Evolutionary conservation across 1,140 invertebrate genomes (phyloP).

Genomic region (Ips nitidus): DNA sequence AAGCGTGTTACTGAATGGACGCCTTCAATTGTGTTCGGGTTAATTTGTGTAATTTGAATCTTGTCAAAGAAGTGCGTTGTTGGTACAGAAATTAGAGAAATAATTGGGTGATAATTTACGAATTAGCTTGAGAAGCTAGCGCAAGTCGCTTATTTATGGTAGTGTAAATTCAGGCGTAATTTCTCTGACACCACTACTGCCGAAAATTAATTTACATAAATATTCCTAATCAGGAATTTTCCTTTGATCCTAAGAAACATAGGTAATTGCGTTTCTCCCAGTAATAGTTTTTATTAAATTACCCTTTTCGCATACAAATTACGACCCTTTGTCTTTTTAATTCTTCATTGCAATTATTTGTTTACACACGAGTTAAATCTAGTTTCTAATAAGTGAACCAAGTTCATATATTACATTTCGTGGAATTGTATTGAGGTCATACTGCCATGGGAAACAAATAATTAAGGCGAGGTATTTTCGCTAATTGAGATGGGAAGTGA

Average conservation of each 20-base stretch:
- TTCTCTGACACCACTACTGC: slow-evolving; percentile 30
- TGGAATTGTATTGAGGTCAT: too few relatives aligned
- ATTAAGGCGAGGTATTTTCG: too few relatives aligned
- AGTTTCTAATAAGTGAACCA: too few relatives aligned
- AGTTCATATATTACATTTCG: too few relatives aligned
- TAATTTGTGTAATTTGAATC: slow-evolving; percentile 18
- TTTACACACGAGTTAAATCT: too few relatives aligned
- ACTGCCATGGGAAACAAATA: too few relatives aligned
- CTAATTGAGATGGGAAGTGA: too few relatives aligned
- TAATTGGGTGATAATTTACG: slow-evolving; percentile 23
- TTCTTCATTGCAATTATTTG: background rate
- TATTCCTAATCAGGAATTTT: slow-evolving; percentile 15
- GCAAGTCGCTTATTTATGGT: slow-evolving; percentile 32
- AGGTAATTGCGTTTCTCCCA: slow-evolving; percentile 3
- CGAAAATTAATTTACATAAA: slow-evolving; percentile 29
- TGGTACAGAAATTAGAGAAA: slow-evolving; percentile 21
- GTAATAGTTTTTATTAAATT: slow-evolving; percentile 18
- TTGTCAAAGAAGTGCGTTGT: slow-evolving; percentile 8
- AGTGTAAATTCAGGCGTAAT: slow-evolving; percentile 28
- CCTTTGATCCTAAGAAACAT: slow-evolving; percentile 4
- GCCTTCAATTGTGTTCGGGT: background rate
- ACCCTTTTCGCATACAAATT: slow-evolving; percentile 6
- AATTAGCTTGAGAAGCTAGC: slow-evolving; percentile 32
- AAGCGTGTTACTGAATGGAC: background rate
- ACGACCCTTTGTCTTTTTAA: slow-evolving; percentile 1